Evolutionary conservation across 2,113 vertebrate genomes (phyloP), one percentile per base, ranked within the genome.

Genomic region (Alosa alosa): DNA sequence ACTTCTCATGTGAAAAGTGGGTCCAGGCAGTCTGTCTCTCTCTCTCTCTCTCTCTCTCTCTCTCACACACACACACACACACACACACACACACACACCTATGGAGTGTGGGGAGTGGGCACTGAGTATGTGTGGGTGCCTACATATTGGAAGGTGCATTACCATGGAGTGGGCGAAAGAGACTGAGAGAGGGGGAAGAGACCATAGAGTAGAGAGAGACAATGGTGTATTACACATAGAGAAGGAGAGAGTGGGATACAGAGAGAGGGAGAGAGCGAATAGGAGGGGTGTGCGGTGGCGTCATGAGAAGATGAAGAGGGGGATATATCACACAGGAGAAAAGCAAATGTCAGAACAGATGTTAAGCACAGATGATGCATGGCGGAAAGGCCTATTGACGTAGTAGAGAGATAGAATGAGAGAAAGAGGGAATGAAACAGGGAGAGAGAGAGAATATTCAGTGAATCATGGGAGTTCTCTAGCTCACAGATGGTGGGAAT

Each of bases 291-390:
- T 84, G 89, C 13, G 49, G 9, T 46, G 82, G 75, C 83, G 90
- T 91, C 55, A 85, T 89, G 86, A 85, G 83, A 87, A 90, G 88
- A 87, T 87, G 86, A 84, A 87, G 81, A 50, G 83, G 17, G 72
- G 68, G 72, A 78, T 78, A 78, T 39, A 78, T 78, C 72, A 41
- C 72, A 78, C 72, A 39, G 13, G 72, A 78, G 72, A 36, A 78
- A 78, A 78, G 36, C 72, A 78, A 78, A 78, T 78, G 72, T 78
- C 72, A 36, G 72, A 78, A 36, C 72, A 78, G 72, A 78, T 78
- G 72, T 78, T 78, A 39, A 78, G 72, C 31, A 78, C 72, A 78
- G 72, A 78, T 64, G 60, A 64, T 75, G 68, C 10, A 75, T 75
- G 68, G 68, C 8, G 20, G 31, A 78, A 13, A 78, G 72, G 13